These are phyloP conservation scores for Sarcophaga caerulescens DNA, from an alignment of 2,888 invertebrate genomes.

Conservation along the genomic window DNA sequence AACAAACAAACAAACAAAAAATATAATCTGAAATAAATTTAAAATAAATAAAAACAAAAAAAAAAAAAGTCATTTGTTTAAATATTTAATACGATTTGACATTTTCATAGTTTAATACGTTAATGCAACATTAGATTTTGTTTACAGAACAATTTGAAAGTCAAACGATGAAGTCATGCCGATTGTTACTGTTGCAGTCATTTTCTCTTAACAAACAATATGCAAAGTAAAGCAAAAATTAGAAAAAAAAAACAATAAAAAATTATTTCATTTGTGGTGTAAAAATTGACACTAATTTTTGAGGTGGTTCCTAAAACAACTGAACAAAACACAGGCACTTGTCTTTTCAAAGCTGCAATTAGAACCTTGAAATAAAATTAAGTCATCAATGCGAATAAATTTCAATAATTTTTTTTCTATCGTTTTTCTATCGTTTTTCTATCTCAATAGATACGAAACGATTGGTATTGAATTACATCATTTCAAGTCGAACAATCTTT, in stretches of 20 bases:
- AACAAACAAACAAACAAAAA: conserved; percentile 13
- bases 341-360: conserved; percentile 13
- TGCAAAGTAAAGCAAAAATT: conserved; percentile 12
- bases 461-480: conserved; percentile 8
- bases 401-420: background rate
- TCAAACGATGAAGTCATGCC: conserved; percentile 61
- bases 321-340: background rate
- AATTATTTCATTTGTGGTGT: conserved; percentile 40
- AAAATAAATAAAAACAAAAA: background rate
- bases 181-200: background rate
- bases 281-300: conserved; percentile 58
- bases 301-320: conserved; percentile 24
- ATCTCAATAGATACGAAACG: background rate
- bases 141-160: conserved; percentile 25
- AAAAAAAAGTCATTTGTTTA: background rate
- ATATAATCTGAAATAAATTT: background rate
- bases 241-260: conserved; percentile 11
- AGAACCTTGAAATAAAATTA: conserved; percentile 53
- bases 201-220: background rate
- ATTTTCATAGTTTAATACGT: conserved; percentile 41
- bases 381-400: conserved; percentile 44
- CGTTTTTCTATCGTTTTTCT: background rate
- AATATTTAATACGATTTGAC: conserved; percentile 34
- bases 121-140: conserved; percentile 49
- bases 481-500: background rate